Percentiles rank a stretch among this genome's conserved stretches.
Conservation (phyloP, 1,140 invertebrate species). For the Plectrocnemia conspersa region DNA sequence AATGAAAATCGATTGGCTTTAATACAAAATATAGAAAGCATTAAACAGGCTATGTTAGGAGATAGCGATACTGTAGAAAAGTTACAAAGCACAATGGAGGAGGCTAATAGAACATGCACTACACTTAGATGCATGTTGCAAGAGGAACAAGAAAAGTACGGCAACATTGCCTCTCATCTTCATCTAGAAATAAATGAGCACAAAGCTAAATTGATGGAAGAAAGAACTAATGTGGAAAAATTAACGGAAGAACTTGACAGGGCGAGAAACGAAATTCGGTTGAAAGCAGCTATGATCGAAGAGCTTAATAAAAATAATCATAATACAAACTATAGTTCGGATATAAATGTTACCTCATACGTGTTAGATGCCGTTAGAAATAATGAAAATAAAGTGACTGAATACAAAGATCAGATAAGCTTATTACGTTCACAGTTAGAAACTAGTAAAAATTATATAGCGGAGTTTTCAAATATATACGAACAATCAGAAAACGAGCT, state of each 20-base stretch:
- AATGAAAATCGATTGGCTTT: constrained; percentile 70
- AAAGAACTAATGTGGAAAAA: constrained; percentile 54
- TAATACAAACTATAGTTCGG: not conserved
- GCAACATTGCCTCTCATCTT: constrained; percentile 57
- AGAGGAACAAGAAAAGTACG: constrained; percentile 65
- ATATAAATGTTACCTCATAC: not conserved
- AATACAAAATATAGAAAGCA: constrained; percentile 73
- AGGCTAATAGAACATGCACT: constrained; percentile 72
- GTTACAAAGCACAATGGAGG: constrained; percentile 72
- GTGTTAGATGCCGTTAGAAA: constrained; percentile 46
- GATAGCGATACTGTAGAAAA: constrained; percentile 70
- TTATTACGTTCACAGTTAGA: constrained; percentile 62
- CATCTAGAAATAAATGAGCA: constrained; percentile 55
- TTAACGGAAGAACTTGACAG: constrained; percentile 53
- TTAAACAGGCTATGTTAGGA: constrained; percentile 76
- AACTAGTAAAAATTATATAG: constrained; percentile 58
- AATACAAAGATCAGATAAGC: constrained; percentile 58
- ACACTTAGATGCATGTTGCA: constrained; percentile 69
- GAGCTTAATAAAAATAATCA: constrained; percentile 53
- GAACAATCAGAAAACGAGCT: constrained; percentile 68
- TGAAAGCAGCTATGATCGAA: constrained; percentile 56
- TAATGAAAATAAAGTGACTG: constrained; percentile 59
- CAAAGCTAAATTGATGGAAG: constrained; percentile 58
- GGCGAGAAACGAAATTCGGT: constrained; percentile 51
- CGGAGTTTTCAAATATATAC: constrained; percentile 72